A percentile compares a stretch with the other conserved stretches of the same genome.
Conservation (phyloP, 2,797 vertebrate species). For the Sebastes hubbsi region DNA sequence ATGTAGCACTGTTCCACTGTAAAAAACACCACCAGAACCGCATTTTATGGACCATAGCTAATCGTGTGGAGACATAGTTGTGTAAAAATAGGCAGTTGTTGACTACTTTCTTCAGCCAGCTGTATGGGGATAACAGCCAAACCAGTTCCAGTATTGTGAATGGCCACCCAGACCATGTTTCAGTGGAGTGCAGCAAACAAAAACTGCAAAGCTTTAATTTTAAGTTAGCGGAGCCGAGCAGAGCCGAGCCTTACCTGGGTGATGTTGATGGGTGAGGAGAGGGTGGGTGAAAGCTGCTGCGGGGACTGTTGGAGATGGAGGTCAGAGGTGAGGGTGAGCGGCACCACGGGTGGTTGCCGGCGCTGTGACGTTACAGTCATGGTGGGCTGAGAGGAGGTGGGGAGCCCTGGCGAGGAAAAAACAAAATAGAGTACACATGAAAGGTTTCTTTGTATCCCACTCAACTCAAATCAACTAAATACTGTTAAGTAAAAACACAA, state of each 20-base stretch:
- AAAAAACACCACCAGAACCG: not conserved
- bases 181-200: not conserved
- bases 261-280: constrained; percentile 89
- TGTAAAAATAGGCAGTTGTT: not conserved
- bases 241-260: constrained; percentile 84
- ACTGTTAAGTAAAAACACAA: not conserved
- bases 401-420: constrained; percentile 80
- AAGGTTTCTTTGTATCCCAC: not conserved
- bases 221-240: not conserved
- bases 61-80: not conserved
- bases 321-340: constrained; percentile 89
- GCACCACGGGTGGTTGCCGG: constrained; percentile 83
- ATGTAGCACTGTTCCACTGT: not conserved
- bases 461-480: not conserved
- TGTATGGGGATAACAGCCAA: not conserved
- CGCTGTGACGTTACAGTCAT: constrained; percentile 85
- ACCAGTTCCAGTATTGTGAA: not conserved
- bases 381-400: constrained; percentile 81
- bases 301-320: constrained; percentile 85
- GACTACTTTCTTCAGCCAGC: not conserved
- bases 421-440: not conserved
- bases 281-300: constrained; percentile 89
- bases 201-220: not conserved
- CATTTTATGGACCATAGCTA: not conserved
- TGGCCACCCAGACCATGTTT: not conserved